Percentiles rank a stretch among this genome's conserved stretches.
Evolutionary conservation across 37 sponge, comb jelly and placozoan genomes (phyloP).

Genomic region (Aphrocallistes beatrix): DNA sequence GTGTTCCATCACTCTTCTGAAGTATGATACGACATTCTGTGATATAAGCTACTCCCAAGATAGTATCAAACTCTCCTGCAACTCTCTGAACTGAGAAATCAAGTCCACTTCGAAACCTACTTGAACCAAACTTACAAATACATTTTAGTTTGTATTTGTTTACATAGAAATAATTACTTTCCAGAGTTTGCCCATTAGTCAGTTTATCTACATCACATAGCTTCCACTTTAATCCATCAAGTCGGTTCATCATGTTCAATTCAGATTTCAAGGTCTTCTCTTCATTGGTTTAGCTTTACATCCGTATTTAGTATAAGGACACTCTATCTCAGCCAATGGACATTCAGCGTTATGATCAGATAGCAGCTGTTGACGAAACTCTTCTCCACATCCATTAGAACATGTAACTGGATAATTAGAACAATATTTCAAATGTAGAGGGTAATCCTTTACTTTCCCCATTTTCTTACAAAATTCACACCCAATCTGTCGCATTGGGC

Average conservation of each 20-base stretch:
- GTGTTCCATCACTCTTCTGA: too few relatives aligned
- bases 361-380: not conserved
- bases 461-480: not conserved
- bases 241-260: not conserved
- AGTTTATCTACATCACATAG: not conserved
- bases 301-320: too few relatives aligned
- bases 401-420: not conserved
- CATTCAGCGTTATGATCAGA: not conserved
- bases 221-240: not conserved
- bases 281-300: too few relatives aligned
- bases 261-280: too few relatives aligned
- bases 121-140: not conserved
- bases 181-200: too few relatives aligned
- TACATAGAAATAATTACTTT: not conserved
- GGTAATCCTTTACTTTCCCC: not conserved
- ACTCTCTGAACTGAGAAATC: not conserved
- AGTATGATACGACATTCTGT: too few relatives aligned
- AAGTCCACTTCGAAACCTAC: not conserved
- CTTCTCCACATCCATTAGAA: not conserved
- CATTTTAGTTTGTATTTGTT: not conserved
- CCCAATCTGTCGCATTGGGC: not conserved
- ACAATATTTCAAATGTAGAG: not conserved
- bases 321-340: too few relatives aligned
- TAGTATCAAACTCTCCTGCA: not conserved
- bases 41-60: not conserved